Evolutionary conservation across 2,113 vertebrate genomes (phyloP).

Genomic region (Caranx melampygus): DNA sequence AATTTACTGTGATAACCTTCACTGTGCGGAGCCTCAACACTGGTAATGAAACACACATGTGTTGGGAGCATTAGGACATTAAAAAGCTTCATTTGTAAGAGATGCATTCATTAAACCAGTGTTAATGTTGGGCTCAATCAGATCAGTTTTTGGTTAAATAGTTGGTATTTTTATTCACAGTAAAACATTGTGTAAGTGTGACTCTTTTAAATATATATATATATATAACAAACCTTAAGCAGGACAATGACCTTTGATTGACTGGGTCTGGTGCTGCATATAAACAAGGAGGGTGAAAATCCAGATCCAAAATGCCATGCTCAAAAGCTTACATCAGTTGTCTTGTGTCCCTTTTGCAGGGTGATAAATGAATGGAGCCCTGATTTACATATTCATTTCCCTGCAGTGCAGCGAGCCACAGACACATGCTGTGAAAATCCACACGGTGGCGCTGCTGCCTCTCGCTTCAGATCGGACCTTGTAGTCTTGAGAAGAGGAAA

Average conservation of each 20-base stretch:
- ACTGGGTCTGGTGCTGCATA: no score
- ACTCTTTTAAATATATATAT: no score
- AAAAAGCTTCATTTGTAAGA: not conserved
- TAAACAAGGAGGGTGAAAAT: no score
- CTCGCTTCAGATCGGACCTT: constrained; percentile 9
- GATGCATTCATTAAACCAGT: no score
- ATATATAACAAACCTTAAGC: no score
- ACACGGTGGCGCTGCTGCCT: constrained; percentile 71
- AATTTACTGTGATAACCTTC: constrained; percentile 11
- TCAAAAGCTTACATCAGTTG: not conserved
- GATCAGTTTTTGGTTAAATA: not conserved
- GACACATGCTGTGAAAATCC: constrained; percentile 44
- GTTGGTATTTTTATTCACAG: no score
- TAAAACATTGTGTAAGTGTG: no score
- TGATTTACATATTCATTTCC: constrained; percentile 20
- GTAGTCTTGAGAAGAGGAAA: not conserved
- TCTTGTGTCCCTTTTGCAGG: not conserved
- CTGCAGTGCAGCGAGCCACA: constrained; percentile 55
- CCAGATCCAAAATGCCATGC: no score
- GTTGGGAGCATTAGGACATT: not conserved
- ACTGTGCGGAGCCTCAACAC: not conserved
- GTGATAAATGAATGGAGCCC: no score
- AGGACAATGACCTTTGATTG: no score
- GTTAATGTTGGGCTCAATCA: not conserved
- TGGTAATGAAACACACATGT: not conserved